Evolutionary conservation across 2,113 vertebrate genomes (phyloP).

Genomic region (Pseudorasbora parva): DNA sequence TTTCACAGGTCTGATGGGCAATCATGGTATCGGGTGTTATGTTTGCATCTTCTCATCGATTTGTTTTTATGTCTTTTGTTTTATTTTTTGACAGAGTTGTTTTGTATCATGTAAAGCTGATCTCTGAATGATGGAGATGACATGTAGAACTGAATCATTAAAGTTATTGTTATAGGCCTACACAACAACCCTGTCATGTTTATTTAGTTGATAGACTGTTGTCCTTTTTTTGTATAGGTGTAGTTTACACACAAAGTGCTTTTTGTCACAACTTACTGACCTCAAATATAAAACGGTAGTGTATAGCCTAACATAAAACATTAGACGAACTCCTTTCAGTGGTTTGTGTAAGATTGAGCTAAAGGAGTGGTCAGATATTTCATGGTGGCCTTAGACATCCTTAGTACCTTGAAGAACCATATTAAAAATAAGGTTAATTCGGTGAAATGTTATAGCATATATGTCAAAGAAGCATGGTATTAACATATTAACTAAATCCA

Average conservation of each 20-base stretch:
- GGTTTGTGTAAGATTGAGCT: too few species aligned
- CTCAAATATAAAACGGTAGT: too few species aligned
- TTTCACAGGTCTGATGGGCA: conserved; percentile 25
- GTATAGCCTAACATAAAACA: too few species aligned
- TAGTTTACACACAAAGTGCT: too few species aligned
- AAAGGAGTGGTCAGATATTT: too few species aligned
- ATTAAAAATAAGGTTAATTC: neutral
- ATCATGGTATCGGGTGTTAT: neutral
- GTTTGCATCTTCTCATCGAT: conserved; percentile 5
- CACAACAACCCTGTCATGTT: conserved; percentile 14
- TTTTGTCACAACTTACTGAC: too few species aligned
- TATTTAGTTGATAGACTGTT: neutral
- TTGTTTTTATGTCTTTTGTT: conserved; percentile 43
- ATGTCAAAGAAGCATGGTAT: neutral
- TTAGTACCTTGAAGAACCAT: too few species aligned
- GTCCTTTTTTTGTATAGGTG: too few species aligned
- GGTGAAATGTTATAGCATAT: neutral
- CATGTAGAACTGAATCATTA: conserved; percentile 64
- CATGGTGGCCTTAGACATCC: too few species aligned
- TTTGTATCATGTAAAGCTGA: conserved; percentile 41
- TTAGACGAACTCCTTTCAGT: too few species aligned
- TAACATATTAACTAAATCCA: neutral
- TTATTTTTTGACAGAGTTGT: conserved; percentile 38
- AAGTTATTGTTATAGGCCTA: conserved; percentile 54
- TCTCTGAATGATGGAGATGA: conserved; percentile 40